Evolutionary conservation across 2,113 vertebrate species (phyloP).

Genomic region (Talpa occidentalis): DNA sequence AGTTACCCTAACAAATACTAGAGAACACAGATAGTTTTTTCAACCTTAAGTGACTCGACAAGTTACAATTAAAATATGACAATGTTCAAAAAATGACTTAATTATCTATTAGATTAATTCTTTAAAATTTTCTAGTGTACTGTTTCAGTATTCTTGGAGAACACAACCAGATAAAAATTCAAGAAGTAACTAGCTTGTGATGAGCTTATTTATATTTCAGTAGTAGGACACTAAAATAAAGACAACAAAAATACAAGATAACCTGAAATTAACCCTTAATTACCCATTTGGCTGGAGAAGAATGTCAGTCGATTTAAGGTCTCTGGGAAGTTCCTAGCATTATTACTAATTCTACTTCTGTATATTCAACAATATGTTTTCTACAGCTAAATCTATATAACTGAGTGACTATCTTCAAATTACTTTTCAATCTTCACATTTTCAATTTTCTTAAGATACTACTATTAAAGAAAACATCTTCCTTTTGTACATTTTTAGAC

Average conservation of each 20-base stretch:
- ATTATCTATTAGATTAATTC: neutral
- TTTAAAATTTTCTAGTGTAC: neutral
- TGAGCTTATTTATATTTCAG: conserved; percentile 46
- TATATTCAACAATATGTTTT: conserved; percentile 15
- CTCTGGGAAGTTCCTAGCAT: neutral
- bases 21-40: conserved; percentile 17
- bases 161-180: neutral
- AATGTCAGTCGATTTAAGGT: neutral
- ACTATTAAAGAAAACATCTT: conserved; percentile 23
- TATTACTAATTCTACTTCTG: conserved; percentile 1
- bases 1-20: conserved; percentile 1
- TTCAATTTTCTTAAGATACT: conserved; percentile 14
- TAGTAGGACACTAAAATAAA: neutral
- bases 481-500: conserved; percentile 4
- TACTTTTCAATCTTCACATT: too few species aligned
- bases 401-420: conserved; percentile 5
- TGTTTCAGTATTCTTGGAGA: neutral
- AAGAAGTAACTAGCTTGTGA: neutral
- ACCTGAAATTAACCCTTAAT: conserved; percentile 38
- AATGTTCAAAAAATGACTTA: conserved; percentile 30
- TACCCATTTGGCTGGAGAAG: neutral
- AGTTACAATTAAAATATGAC: conserved; percentile 22
- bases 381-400: conserved; percentile 11
- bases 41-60: neutral
- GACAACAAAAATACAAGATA: neutral